Percentiles rank a stretch among this genome's conserved stretches.
These are phyloP conservation scores for Rhyacophila evoluta DNA, from an alignment of 2,888 invertebrate species.

Conservation along the genomic window DNA sequence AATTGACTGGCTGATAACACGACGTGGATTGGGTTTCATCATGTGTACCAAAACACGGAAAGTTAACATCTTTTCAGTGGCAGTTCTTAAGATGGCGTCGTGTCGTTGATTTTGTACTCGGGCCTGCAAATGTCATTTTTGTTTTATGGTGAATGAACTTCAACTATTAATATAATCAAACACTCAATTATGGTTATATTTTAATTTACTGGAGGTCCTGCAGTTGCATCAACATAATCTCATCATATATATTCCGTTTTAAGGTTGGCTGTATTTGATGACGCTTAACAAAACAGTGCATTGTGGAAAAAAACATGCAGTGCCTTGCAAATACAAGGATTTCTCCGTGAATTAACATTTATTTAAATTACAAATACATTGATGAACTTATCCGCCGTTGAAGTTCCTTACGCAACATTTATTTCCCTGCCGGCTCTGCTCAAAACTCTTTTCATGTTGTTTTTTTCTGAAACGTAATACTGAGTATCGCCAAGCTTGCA, in stretches of 20 bases:
- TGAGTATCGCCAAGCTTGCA: slow-evolving; percentile 12
- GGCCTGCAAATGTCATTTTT: slow-evolving; percentile 35
- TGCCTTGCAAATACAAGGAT: background rate
- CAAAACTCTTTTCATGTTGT: slow-evolving; percentile 1
- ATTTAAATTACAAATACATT: background rate
- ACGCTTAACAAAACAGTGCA: slow-evolving; percentile 50
- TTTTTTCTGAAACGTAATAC: slow-evolving; percentile 24
- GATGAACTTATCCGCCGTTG: background rate
- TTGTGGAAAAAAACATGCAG: slow-evolving; percentile 42
- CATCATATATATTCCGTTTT: slow-evolving; percentile 25
- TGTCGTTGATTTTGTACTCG: slow-evolving; percentile 33
- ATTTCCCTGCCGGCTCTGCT: background rate
- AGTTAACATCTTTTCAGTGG: slow-evolving; percentile 27
- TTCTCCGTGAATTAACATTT: background rate
- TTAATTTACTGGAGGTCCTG: background rate
- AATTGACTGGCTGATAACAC: background rate
- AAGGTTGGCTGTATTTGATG: slow-evolving; percentile 49
- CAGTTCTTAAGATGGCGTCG: slow-evolving; percentile 44
- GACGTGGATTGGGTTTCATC: slow-evolving; percentile 25
- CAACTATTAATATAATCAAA: background rate
- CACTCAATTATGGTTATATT: background rate
- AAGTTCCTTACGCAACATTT: background rate
- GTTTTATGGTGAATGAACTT: slow-evolving; percentile 41
- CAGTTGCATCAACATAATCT: slow-evolving; percentile 1
- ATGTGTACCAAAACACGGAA: slow-evolving; percentile 32